Conservation (phyloP, 2,797 vertebrate genomes). For the Distichodus sexfasciatus region DNA sequence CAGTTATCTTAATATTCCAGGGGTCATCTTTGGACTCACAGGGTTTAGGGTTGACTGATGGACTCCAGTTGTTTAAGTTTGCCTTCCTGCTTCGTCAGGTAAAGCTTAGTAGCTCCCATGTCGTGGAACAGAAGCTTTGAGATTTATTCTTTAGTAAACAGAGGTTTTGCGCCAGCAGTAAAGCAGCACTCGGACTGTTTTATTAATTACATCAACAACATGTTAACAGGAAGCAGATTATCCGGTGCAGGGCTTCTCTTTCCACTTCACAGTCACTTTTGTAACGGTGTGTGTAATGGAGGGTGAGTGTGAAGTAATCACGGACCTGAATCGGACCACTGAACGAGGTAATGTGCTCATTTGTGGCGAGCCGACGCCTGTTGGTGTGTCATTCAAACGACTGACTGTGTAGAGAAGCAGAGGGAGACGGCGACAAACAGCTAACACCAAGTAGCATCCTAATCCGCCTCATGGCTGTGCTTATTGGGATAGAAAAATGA, state of each 20-base stretch:
- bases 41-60: background rate
- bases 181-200: conserved; percentile 34
- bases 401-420: conserved; percentile 39
- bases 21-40: background rate
- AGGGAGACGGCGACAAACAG: conserved; percentile 35
- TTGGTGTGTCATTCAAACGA: conserved; percentile 65
- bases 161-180: conserved; percentile 32
- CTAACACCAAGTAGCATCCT: background rate
- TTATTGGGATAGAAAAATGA: background rate
- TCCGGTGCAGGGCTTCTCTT: conserved; percentile 50
- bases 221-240: conserved; percentile 54
- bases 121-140: conserved; percentile 4
- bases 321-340: conserved; percentile 69
- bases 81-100: background rate
- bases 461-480: background rate
- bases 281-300: conserved; percentile 65
- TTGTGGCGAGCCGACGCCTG: conserved; percentile 59
- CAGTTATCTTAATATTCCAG: background rate
- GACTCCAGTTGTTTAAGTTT: background rate
- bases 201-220: conserved; percentile 48
- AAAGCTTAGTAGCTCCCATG: background rate
- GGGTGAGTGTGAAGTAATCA: conserved; percentile 68
- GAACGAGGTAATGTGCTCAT: conserved; percentile 73
- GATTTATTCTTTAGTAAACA: conserved; percentile 30
- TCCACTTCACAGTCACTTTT: conserved; percentile 57